A percentile compares a stretch with the other conserved stretches of the same genome.
These are phyloP conservation scores for Dastarcus helophoroides DNA, from an alignment of 2,888 invertebrate species.

Conservation along the genomic window DNA sequence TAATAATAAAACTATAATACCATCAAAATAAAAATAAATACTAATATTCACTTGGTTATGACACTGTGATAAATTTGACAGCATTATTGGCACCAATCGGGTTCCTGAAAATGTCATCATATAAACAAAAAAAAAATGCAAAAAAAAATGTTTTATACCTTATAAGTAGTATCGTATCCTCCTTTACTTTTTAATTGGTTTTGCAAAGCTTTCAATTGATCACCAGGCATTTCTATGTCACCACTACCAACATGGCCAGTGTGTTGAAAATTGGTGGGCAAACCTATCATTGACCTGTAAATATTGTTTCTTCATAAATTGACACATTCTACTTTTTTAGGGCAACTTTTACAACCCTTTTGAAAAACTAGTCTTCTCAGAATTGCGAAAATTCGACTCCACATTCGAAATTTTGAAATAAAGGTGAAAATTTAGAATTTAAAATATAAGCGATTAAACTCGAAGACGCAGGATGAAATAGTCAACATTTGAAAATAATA, in stretches of 20 bases:
- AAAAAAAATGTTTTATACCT: conserved; percentile 21
- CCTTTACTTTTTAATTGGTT: conserved; percentile 95
- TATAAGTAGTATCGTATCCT: conserved; percentile 58
- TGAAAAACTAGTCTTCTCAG: neutral
- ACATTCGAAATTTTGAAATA: too few species aligned
- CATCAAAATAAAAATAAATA: too few species aligned
- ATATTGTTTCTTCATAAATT: conserved; percentile 10
- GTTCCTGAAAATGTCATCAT: conserved; percentile 13
- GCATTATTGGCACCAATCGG: conserved; percentile 20
- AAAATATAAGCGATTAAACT: conserved; percentile 2
- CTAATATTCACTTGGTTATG: too few species aligned
- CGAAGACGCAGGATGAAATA: conserved; percentile 7
- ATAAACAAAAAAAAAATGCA: conserved; percentile 3
- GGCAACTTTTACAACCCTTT: conserved; percentile 1
- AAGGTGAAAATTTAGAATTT: too few species aligned
- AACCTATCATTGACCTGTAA: conserved; percentile 85
- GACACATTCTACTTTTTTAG: conserved; percentile 2
- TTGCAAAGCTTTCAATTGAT: conserved; percentile 76
- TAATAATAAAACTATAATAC: too few species aligned
- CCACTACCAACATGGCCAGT: conserved; percentile 86
- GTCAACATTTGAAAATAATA: conserved; percentile 7
- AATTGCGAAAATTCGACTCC: too few species aligned
- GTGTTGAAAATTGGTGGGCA: conserved; percentile 92
- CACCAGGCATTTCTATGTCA: conserved; percentile 74
- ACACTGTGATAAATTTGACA: too few species aligned